phyloP scores from a whole-genome alignment of 2,888 invertebrate species.

The Arge pagana region DNA sequence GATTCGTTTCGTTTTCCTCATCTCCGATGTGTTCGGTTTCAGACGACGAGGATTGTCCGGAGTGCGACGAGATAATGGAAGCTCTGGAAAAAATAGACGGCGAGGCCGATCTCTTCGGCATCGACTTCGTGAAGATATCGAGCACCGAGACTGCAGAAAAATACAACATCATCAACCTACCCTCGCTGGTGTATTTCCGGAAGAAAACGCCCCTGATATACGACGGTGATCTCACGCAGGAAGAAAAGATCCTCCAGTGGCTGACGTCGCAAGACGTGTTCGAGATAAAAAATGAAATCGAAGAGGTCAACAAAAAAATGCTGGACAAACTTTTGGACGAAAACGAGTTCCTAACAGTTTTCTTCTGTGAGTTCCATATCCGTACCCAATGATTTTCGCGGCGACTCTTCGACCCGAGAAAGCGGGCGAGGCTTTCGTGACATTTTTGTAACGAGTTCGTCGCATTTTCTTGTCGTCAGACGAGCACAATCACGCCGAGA shows the following conservation, averaged over 20 bases:
- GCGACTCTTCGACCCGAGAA: too few species aligned
- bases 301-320: conserved; percentile 96
- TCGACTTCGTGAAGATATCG: conserved; percentile 91
- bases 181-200: conserved; percentile 86
- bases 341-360: conserved; percentile 93
- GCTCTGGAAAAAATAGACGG: conserved; percentile 93
- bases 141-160: conserved; percentile 81
- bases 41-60: conserved; percentile 90
- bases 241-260: conserved; percentile 85
- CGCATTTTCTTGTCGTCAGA: conserved; percentile 62
- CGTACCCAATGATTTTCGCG: neutral
- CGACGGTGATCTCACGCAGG: conserved; percentile 87
- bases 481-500: conserved; percentile 79
- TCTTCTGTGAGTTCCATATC: conserved; percentile 80
- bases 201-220: conserved; percentile 82
- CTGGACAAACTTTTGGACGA: conserved; percentile 92
- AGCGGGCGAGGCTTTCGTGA: conserved; percentile 4
- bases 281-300: conserved; percentile 95
- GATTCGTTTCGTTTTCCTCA: neutral
- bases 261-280: conserved; percentile 92
- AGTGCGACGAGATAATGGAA: conserved; percentile 88
- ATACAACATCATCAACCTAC: conserved; percentile 82
- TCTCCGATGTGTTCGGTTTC: too few species aligned
- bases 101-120: conserved; percentile 90
- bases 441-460: conserved; percentile 11